A percentile compares a stretch with the other conserved stretches of the same genome.
phyloP scores from a whole-genome alignment of 2,888 invertebrate species.

The Hirtodrosophila duncani region DNA sequence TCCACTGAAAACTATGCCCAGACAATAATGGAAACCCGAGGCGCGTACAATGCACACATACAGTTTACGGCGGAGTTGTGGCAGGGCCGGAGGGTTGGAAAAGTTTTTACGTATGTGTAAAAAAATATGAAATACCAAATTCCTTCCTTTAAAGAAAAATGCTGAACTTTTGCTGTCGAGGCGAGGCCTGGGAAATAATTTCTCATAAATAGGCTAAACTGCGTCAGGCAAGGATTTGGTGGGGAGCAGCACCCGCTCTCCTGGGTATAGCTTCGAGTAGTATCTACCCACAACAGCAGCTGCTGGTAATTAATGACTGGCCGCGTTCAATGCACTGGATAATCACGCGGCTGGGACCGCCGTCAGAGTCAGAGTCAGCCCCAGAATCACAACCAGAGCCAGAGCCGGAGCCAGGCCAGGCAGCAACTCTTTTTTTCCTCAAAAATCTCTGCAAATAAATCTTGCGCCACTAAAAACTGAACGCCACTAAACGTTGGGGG shows the following conservation, averaged over 20 bases:
- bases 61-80: not conserved
- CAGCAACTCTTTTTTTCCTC: constrained; percentile 65
- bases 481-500: constrained; percentile 32
- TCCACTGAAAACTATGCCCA: constrained; percentile 4
- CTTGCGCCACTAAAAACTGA: constrained; percentile 35
- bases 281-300: constrained; percentile 41
- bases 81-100: constrained; percentile 1
- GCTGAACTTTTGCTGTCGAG: constrained; percentile 22
- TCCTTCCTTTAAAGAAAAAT: constrained; percentile 39
- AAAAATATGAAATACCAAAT: constrained; percentile 48
- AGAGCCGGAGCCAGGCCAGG: constrained; percentile 14
- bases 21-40: constrained; percentile 54
- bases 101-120: no score
- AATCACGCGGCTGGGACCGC: constrained; percentile 60
- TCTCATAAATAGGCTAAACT: constrained; percentile 65
- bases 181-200: constrained; percentile 40
- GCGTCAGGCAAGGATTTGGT: no score
- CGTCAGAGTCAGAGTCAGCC: no score
- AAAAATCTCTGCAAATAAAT: constrained; percentile 66
- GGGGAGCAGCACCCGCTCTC: constrained; percentile 2
- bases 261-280: constrained; percentile 1
- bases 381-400: no score
- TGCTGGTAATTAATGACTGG: constrained; percentile 69
- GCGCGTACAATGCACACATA: constrained; percentile 43
- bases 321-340: constrained; percentile 71